Evolutionary conservation across 37 sponge, comb jelly and placozoan genomes (phyloP).

Genomic region (Beroe ovata): DNA sequence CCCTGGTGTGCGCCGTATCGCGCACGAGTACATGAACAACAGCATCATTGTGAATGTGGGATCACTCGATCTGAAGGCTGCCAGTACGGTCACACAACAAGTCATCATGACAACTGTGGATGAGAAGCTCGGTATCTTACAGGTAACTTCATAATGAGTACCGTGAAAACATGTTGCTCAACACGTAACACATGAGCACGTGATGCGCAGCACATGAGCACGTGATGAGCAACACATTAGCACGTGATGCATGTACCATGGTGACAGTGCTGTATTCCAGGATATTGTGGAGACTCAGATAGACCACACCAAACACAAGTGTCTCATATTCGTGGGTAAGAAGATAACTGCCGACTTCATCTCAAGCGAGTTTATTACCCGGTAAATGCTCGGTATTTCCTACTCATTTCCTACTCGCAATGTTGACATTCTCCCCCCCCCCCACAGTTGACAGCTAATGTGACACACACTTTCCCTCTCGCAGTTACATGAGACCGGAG

Average conservation of each 20-base stretch:
- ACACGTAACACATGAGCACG: too few relatives aligned
- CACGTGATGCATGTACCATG: too few relatives aligned
- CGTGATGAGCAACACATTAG: too few relatives aligned
- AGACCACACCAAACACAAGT: conserved; percentile 32
- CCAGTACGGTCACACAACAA: conserved; percentile 80
- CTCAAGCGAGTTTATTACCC: conserved; percentile 23
- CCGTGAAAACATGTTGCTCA: too few relatives aligned
- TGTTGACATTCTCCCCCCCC: background rate
- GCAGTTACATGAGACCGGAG: conserved; percentile 62
- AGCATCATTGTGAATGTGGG: conserved; percentile 89
- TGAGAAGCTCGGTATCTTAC: conserved; percentile 69
- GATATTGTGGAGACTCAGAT: conserved; percentile 36
- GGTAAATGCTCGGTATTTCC: too few relatives aligned
- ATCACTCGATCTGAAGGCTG: conserved; percentile 87
- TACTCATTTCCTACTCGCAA: background rate
- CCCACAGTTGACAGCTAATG: background rate
- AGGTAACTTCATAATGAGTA: conserved; percentile 28
- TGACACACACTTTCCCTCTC: background rate
- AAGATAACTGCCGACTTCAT: conserved; percentile 64
- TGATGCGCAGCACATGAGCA: too few relatives aligned
- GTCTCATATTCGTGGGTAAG: conserved; percentile 34
- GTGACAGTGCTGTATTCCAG: too few relatives aligned
- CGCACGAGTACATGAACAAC: conserved; percentile 81
- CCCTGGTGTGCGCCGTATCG: conserved; percentile 85
- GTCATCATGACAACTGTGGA: conserved; percentile 80